These are phyloP conservation scores for Athene noctua DNA, from an alignment of 2,113 vertebrate species.

Conservation along the genomic window DNA sequence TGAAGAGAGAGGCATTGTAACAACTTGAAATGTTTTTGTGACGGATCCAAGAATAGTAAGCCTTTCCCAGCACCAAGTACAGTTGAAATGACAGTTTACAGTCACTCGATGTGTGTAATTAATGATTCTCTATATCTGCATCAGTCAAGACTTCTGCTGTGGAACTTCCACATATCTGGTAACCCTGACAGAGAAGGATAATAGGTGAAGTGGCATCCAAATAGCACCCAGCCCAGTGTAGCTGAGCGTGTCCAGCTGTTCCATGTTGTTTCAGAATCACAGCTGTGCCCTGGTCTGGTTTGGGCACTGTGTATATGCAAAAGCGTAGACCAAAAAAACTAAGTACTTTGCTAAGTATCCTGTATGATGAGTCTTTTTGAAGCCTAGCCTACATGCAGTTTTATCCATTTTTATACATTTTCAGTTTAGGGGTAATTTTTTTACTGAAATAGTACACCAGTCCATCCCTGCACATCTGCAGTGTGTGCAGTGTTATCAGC, in stretches of 20 bases:
- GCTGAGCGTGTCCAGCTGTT: background rate
- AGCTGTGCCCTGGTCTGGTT: background rate
- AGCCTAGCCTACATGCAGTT: background rate
- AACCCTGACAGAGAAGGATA: background rate
- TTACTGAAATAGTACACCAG: background rate
- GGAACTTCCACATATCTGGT: background rate
- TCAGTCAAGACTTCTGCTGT: background rate
- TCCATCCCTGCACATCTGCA: background rate
- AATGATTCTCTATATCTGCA: accelerated
- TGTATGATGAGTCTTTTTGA: background rate
- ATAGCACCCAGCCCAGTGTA: background rate
- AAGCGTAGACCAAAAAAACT: accelerated
- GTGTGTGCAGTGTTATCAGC: background rate
- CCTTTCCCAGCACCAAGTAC: background rate
- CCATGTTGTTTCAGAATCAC: background rate
- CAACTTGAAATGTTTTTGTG: background rate
- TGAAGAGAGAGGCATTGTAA: background rate
- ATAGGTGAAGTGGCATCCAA: background rate
- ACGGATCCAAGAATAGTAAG: conserved; percentile 27
- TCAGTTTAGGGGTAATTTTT: background rate
- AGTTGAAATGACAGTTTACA: background rate
- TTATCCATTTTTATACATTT: background rate
- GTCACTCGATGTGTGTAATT: background rate
- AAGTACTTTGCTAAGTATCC: background rate
- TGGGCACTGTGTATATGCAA: background rate